Evolutionary conservation across 2,888 invertebrate genomes (phyloP), one percentile per base, ranked within the genome.

Genomic region (Sesia bembeciformis): DNA sequence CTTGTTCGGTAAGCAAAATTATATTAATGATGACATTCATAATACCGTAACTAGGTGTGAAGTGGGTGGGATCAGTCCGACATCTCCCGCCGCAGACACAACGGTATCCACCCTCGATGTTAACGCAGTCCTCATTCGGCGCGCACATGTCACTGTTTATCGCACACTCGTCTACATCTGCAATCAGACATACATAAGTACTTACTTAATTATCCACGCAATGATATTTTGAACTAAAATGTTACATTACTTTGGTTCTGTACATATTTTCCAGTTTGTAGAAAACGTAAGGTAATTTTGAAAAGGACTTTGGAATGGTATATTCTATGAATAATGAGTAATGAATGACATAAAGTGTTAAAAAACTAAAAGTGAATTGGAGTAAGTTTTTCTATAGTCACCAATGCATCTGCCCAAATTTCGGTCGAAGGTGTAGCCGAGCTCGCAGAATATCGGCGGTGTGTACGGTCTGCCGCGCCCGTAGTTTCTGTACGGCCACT

Each of bases 141-240:
- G 77, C 66, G 55, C 88, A 90, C 0, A 78, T 81, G 0, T 90
- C 84, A 50, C 72, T 76, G 8, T 91, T 90, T 3, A 86, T 80
- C 0, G 86, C 78, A 66, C 96, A 97, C 71, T 97, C 97, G 75
- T 98, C 93, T 49, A 96, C 90, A 78, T 98, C 98, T 96, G 67
- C 3, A 78, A 75, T 3, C 39, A 46, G 23, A 23, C 23, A 2
- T 1, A 23, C 23, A 23, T 23, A 23, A 23, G 1, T 23, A 23
- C 23, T n/a, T n/a, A n/a, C n/a, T n/a, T 23, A 23, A 23, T 23
- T 23, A 23, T 1, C 1, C 2, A 23, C 23, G 23, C 23, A 23
- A 23, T 23, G 23, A 23, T 23, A 23, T 23, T 23, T 23, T 23
- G 23, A 23, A 23, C 23, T 2, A 23, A 23, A 23, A 23, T 23